Base-by-base conservation (phyloP, 1,140 invertebrate species). In the Rhysida immarginata region DNA sequence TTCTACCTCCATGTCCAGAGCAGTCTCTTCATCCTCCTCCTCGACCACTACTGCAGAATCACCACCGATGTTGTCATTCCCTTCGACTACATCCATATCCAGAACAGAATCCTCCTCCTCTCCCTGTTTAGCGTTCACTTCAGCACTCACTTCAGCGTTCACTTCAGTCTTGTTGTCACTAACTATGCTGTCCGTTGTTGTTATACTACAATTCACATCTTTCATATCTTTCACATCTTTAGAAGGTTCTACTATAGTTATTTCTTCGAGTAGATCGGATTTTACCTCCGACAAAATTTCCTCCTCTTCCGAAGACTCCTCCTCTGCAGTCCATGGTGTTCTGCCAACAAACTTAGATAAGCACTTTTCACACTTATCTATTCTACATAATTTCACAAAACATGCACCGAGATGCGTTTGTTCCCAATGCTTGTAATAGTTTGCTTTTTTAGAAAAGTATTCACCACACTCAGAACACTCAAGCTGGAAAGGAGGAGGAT, bases 351-450 rank as follows among this genome's bases (percentile, higher is more conserved):
- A 63, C 2, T 55, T 55, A 49, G 54, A 57, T 5, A 63, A 55
- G 51, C 63, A 64, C 18, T 59, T 61, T 26, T 56, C 54, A 35
- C 63, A 64, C 46, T 64, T 61, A 26, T 63, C 62, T 41, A 63
- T 61, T 8, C 58, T 58, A 27, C 63, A 64, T 20, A 59, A 23
- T 54, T 60, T 56, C 5, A 64, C 56, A 21, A 26, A 27, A 50
- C 60, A 61, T 8, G 53, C 52, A 56, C 61, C 63, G 14, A 61
- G 55, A 43, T 62, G 59, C 16, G 43, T 54, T n/a, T 58, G 41
- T 41, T 56, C 54, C 14, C 63, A 25, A 57, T 63, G 62, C 14
- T 54, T 21, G 16, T 54, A 35, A 46, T 56, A 51, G 55, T 61
- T 57, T 18, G 53, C 55, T 13, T 45, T 50, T n/a, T 50, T 35